Evolutionary conservation across 2,888 invertebrate genomes (phyloP).

Genomic region (Temnothorax unifasciatus): DNA sequence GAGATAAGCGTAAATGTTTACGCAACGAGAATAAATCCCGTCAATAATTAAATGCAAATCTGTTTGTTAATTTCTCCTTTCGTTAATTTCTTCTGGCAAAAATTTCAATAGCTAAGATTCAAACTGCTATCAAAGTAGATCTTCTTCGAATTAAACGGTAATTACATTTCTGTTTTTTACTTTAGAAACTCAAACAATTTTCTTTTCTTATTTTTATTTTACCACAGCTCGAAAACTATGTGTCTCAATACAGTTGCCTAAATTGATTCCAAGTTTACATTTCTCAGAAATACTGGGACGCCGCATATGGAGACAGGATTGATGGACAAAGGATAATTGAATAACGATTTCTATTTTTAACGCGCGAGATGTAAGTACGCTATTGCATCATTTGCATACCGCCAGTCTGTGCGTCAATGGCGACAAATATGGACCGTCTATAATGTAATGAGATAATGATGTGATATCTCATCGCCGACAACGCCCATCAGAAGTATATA

Average conservation of each 20-base stretch:
- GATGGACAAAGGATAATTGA: conserved; percentile 25
- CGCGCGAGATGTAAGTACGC: conserved; percentile 1
- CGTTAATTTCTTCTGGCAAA: background rate
- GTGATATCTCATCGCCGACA: conserved; percentile 44
- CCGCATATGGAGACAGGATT: background rate
- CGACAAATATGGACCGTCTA: conserved; percentile 51
- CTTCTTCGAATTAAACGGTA: background rate
- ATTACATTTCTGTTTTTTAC: background rate
- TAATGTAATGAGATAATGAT: conserved; percentile 41
- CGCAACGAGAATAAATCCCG: background rate
- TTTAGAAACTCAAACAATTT: background rate
- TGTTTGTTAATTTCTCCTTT: background rate
- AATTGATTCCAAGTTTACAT: background rate
- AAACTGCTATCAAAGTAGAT: background rate
- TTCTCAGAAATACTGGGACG: background rate
- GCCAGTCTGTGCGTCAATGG: conserved; percentile 25
- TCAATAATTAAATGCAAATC: background rate
- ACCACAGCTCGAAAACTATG: background rate
- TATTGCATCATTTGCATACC: conserved; percentile 25
- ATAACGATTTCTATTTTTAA: conserved; percentile 23
- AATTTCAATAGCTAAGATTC: background rate
- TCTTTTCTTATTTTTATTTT: background rate
- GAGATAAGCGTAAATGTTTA: background rate
- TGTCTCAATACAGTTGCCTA: background rate
- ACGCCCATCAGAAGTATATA: conserved; percentile 46